Base-by-base conservation (phyloP, 1,140 invertebrate species). In the Scylla paramamosain region DNA sequence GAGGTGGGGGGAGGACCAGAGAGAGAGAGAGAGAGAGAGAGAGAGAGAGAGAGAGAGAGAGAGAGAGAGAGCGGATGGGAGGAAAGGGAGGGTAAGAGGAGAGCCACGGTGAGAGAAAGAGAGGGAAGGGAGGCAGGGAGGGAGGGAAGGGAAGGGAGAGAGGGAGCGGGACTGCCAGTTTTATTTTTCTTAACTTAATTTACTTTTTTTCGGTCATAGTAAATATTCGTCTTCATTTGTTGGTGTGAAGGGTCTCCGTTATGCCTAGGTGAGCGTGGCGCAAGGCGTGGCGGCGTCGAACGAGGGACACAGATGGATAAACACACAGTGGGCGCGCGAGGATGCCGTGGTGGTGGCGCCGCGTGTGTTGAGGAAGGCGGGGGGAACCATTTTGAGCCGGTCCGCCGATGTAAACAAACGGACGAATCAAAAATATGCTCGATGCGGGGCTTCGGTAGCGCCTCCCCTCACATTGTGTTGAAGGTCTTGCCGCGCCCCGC, bases 341-440 rank as follows among this genome's bases (percentile, higher is more conserved):
- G 52, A 3, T 59, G 20, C 12, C 31, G 83, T 0, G 6, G 86
- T 45, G 46, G 46, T 39, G 32, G 45, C 29, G 32, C 39, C 39
- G 6, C 39, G 39, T 39, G 67, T 20, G n/a, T 25, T 77, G n/a
- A 59, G 91, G 16, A 46, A 82, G 10, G 29, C n/a, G 77, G 52
- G 0, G 77, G 91, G 0, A 92, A 92, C 91, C 91, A 84, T 92
- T 92, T 84, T 92, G 91, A 92, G 31, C 59, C 46, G 91, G 12
- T 52, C 67, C 77, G 4, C 28, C 20, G 91, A 92, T 82, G 91
- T 46, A 67, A 84, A 92, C 91, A 92, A 82, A 92, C 67, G 45
- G 91, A 82, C 31, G 45, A 92, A 45, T 92, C 82, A 92, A 92
- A 92, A 84, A 92, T 84, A 92, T 91, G 89, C 89, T 91, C 89